Evolutionary conservation across 1,140 invertebrate species (phyloP).

Genomic region (Aleiodes sp.): DNA sequence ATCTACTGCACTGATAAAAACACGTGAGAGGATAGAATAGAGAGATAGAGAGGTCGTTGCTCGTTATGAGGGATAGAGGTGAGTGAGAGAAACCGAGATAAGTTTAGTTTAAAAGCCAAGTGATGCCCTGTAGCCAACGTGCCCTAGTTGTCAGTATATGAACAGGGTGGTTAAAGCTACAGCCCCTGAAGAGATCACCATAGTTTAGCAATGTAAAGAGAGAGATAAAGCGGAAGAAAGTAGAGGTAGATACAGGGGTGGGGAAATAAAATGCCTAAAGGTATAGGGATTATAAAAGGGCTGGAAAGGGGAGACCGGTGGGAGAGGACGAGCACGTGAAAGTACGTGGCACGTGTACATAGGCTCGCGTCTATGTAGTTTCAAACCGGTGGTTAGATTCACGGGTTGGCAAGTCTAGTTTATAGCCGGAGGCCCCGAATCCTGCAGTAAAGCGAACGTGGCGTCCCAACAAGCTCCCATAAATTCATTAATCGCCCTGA

Average conservation of each 20-base stretch:
- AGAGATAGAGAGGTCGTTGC: too few relatives aligned
- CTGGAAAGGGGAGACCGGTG: too few relatives aligned
- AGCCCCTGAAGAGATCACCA: too few relatives aligned
- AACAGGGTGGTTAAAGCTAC: too few relatives aligned
- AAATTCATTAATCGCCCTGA: slow-evolving; percentile 59
- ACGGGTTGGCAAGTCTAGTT: slow-evolving; percentile 55
- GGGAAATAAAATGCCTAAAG: slow-evolving; percentile 1
- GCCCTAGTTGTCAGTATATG: too few relatives aligned
- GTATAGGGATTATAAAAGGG: slow-evolving; percentile 9
- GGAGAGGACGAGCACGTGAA: slow-evolving; percentile 20
- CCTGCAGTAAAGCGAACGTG: slow-evolving; percentile 51
- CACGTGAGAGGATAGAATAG: too few relatives aligned
- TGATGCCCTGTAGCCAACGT: not conserved
- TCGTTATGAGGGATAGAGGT: too few relatives aligned
- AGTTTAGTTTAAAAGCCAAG: slow-evolving; percentile 15
- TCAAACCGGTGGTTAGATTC: slow-evolving; percentile 50
- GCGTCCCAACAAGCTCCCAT: slow-evolving; percentile 50
- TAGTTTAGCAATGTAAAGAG: too few relatives aligned
- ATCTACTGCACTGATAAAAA: too few relatives aligned
- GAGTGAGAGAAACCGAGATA: too few relatives aligned
- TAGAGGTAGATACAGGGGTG: not conserved
- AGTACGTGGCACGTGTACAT: slow-evolving; percentile 15
- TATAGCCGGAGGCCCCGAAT: slow-evolving; percentile 54
- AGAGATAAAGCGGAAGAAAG: not conserved
- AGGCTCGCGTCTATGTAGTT: slow-evolving; percentile 35